Evolutionary conservation across 2,113 vertebrate species (phyloP).

Genomic region (Drymodes brunneopygia): DNA sequence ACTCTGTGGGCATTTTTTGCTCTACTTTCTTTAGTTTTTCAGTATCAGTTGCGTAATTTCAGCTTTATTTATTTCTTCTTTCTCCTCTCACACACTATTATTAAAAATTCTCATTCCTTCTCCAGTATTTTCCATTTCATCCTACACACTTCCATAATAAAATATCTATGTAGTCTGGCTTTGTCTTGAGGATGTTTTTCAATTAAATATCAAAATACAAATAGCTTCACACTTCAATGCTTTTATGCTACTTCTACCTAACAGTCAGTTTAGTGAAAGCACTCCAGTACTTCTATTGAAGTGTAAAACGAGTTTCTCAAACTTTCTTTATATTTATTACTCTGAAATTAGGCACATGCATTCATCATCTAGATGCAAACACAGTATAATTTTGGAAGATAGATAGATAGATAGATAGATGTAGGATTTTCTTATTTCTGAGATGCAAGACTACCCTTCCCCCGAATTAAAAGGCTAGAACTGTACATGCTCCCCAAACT

Average conservation of each 20-base stretch:
- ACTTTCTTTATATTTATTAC: not conserved
- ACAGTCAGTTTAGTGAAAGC: not conserved
- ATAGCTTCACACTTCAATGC: not conserved
- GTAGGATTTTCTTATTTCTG: not conserved
- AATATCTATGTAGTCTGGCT: not conserved
- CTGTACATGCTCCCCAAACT: not conserved
- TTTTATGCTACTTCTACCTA: not conserved
- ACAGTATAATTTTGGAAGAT: not conserved
- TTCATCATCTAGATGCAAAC: not conserved
- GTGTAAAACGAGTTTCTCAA: not conserved
- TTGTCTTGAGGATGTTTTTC: not conserved
- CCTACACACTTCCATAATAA: not conserved
- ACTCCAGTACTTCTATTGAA: not conserved
- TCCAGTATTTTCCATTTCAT: not conserved
- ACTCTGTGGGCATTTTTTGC: not conserved
- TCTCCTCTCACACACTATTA: not conserved
- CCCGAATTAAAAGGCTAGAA: not conserved
- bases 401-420: not conserved
- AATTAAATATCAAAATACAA: not conserved
- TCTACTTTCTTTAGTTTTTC: not conserved
- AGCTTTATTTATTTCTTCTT: not conserved
- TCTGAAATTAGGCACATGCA: not conserved
- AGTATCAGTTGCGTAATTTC: not conserved
- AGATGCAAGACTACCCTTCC: not conserved
- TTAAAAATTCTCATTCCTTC: not conserved